These are phyloP conservation scores for Horisme vitalbata DNA, from an alignment of 2,888 invertebrate species.

Conservation along the genomic window DNA sequence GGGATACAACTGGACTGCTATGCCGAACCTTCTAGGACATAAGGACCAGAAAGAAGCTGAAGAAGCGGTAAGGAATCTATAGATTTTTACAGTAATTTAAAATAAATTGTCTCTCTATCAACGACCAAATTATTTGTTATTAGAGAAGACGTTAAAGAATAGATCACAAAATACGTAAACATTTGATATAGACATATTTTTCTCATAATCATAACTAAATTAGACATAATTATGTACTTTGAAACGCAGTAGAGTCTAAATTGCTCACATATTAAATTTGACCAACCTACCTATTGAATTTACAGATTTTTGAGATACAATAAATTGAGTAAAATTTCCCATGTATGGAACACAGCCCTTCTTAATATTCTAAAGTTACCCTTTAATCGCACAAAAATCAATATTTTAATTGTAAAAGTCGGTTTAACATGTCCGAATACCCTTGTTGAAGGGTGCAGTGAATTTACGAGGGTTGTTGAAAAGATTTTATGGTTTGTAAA, in stretches of 20 bases:
- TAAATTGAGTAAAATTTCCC: too few species aligned
- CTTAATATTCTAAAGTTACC: slow-evolving; percentile 1
- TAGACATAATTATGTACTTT: too few species aligned
- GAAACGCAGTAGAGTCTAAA: too few species aligned
- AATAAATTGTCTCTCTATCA: too few species aligned
- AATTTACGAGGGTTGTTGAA: slow-evolving; percentile 53
- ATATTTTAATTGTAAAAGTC: slow-evolving; percentile 24
- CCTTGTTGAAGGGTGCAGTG: slow-evolving; percentile 43
- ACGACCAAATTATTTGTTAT: too few species aligned
- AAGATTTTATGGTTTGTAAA: slow-evolving; percentile 63
- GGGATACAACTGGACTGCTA: slow-evolving; percentile 92
- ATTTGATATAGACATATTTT: too few species aligned
- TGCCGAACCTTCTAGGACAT: slow-evolving; percentile 94
- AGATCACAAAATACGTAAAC: too few species aligned
- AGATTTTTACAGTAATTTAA: background rate
- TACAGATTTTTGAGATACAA: too few species aligned
- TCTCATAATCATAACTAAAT: too few species aligned
- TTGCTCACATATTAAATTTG: too few species aligned
- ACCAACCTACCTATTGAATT: too few species aligned
- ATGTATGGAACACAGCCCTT: slow-evolving; percentile 4
- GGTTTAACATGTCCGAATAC: slow-evolving; percentile 23
- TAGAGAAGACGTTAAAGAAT: too few species aligned
- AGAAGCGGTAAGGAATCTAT: slow-evolving; percentile 84
- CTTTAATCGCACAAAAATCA: slow-evolving; percentile 20
- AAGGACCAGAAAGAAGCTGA: slow-evolving; percentile 91